Base-by-base conservation (phyloP, 2,113 vertebrate genomes). In the Boulengeromyrus knoepffleri region DNA sequence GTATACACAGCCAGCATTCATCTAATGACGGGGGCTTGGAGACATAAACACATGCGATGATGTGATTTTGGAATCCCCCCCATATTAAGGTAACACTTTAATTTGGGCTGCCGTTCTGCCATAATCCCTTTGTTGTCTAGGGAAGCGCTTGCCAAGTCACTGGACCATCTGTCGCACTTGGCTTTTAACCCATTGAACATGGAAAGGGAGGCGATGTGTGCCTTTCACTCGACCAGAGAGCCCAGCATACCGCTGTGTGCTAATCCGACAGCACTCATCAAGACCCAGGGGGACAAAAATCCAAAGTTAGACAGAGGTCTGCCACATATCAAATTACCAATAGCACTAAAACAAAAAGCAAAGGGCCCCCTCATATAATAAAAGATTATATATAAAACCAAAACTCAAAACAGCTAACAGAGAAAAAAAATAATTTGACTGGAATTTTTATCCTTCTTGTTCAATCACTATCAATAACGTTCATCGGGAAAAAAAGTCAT, bases 31-130 rank as follows among this genome's bases (percentile, higher is more conserved):
- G 45, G 52, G 36, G 42, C 85, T 89, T 58, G 31, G 49, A 88
- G 42, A 83, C 36, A 85, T 85, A 90, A 85, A 91, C 88, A 66
- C 52, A 85, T n/a, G 83, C 31, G 27, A 80, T 88, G 19, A 49
- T 90, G 53, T 89, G 85, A 90, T 90, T 91, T 90, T 89, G 91
- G 92, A 90, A 93, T 92, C 92, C 88, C 91, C 88, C 91, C 92
- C 86, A 53, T 58, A 90, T 92, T 92, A 90, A 46, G 47, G 21
- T 88, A 90, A 53, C 24, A 19, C n/a, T 89, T 90, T 93, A 86
- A 92, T 91, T 92, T 90, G 12, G 9, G 88, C 62, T 70, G 58
- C 52, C 85, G 86, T 53, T 90, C 88, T 83, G 58, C 87, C 3
- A 0, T 90, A 90, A 92, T 93, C 90, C 90, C 74, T 89, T 90